Percentiles rank a stretch among this genome's conserved stretches.
These are phyloP conservation scores for Cylloceria caligata DNA, from an alignment of 2,888 invertebrate genomes.

Conservation along the genomic window DNA sequence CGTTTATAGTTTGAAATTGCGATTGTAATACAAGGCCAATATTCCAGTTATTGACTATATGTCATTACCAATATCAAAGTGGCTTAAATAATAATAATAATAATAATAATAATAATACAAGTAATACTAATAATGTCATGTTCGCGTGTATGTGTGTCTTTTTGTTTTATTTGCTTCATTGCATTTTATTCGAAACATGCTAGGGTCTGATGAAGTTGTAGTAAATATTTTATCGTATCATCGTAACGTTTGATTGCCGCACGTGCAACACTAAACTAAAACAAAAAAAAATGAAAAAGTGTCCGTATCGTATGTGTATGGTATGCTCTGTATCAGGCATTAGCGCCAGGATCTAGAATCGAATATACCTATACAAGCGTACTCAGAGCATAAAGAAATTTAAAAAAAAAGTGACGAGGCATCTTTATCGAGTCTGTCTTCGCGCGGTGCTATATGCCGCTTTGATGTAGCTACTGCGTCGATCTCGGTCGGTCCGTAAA, in stretches of 20 bases:
- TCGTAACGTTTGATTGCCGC: constrained; percentile 31
- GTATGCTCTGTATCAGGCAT: constrained; percentile 3
- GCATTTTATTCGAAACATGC: constrained; percentile 40
- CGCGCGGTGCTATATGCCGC: constrained; percentile 44
- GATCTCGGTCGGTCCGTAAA: constrained; percentile 38
- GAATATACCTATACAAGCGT: constrained; percentile 7
- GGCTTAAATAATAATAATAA: not conserved
- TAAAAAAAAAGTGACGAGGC: constrained; percentile 66
- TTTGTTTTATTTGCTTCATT: constrained; percentile 1
- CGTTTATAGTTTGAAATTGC: not conserved
- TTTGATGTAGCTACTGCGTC: constrained; percentile 60
- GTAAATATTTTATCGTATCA: constrained; percentile 49
- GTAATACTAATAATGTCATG: not conserved
- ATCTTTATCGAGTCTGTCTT: constrained; percentile 56
- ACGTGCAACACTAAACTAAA: constrained; percentile 15
- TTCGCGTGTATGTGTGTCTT: not conserved
- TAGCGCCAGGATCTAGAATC: not conserved
- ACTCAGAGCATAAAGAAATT: not conserved
- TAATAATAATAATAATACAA: not conserved
- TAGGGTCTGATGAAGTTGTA: constrained; percentile 21
- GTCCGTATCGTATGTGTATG: not conserved
- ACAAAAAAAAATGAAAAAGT: not conserved
- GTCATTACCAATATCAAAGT: not conserved
- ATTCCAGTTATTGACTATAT: not conserved
- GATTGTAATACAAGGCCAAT: not conserved